Evolutionary conservation across 2,888 invertebrate genomes (phyloP), one percentile per base, ranked within the genome.

Genomic region (Pyrochroa serraticornis): DNA sequence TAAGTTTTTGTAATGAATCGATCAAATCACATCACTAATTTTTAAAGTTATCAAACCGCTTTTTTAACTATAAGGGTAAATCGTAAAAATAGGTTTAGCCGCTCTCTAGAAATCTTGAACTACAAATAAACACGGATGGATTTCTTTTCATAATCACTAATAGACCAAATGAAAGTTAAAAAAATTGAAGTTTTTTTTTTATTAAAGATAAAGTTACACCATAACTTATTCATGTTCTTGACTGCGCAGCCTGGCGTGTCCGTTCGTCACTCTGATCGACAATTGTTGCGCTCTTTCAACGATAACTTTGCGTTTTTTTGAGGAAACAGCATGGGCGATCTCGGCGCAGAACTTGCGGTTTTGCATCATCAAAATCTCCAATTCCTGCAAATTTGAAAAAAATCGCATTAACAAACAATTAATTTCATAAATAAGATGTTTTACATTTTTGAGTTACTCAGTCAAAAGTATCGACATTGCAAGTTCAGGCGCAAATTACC

Each of bases 341-440:
- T 99, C 99, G 14, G 93, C 99, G 79, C 97, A 95, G 82, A 92
- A 99, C 69, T 93, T 92, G 70, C 96, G 87, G 82, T 98, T 99
- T 80, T 98, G 97, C 98, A 99, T 99, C 89, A 99, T 89, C 47
- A 99, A 84, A 73, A 99, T 93, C 81, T 99, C 98, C 67, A 99
- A 82, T 82, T 99, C 99, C 85, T 94, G 82, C 34, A 74, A 73
- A 12, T 34, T 36, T 35, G 5, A 12, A 2, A 44, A 10, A 7
- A 10, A 44, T 5, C 39, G 14, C 10, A 31, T 3, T n/a, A 3
- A 5, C 3, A 22, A 22, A 22, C 39, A 30, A 14, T 45, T 34
- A 36, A 10, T 12, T 45, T 56, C 60, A 63, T 62, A 65, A 62
- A 45, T 22, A 12, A 12, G 32, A 14, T 12, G 12, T 31, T 14